Evolutionary conservation across 2,113 vertebrate species (phyloP).

Genomic region (Boleophthalmus pectinirostris): DNA sequence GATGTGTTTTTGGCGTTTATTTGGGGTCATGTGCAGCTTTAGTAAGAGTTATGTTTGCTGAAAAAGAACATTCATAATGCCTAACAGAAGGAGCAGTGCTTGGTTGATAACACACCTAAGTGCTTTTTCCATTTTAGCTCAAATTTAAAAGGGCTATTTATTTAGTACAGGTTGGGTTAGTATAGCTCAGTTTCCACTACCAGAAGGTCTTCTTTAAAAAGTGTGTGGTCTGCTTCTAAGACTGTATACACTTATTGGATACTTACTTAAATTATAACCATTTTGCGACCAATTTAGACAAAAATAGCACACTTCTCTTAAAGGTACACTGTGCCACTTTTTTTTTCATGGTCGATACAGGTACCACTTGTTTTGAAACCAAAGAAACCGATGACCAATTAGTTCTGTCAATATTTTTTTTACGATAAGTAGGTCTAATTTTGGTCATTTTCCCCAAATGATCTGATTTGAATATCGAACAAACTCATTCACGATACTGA

Average conservation of each 20-base stretch:
- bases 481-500: too few species aligned
- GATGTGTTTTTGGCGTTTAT: conserved; percentile 17
- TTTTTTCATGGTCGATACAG: too few species aligned
- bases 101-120: background rate
- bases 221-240: background rate
- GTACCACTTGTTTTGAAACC: too few species aligned
- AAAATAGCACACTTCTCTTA: background rate
- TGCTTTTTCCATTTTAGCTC: conserved; percentile 10
- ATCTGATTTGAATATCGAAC: too few species aligned
- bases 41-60: background rate
- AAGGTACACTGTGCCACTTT: too few species aligned
- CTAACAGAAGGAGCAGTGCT: background rate
- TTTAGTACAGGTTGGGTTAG: background rate
- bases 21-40: background rate
- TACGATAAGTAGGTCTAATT: too few species aligned
- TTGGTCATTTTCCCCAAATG: too few species aligned
- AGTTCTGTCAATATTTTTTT: too few species aligned
- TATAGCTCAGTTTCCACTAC: background rate
- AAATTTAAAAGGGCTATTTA: conserved; percentile 13
- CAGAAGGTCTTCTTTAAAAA: background rate
- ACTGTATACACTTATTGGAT: background rate
- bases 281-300: background rate
- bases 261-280: background rate
- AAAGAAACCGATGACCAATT: too few species aligned
- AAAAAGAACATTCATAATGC: background rate